A percentile compares a stretch with the other conserved stretches of the same genome.
Conservation (phyloP, 2,113 vertebrate species). For the Lates calcarifer region DNA sequence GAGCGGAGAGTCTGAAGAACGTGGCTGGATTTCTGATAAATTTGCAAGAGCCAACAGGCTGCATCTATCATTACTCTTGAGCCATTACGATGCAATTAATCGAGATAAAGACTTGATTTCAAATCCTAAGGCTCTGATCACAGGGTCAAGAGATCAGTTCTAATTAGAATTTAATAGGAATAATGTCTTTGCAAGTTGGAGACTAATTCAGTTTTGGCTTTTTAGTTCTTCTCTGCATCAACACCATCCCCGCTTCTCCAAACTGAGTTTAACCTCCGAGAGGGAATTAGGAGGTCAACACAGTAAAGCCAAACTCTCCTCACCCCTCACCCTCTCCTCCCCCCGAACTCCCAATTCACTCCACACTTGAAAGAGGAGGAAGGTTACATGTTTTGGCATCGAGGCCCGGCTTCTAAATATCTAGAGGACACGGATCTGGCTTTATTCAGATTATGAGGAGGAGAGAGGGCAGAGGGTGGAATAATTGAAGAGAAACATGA, state of each 20-base stretch:
- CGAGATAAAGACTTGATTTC: constrained; percentile 46
- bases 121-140: constrained; percentile 42
- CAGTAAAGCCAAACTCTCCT: not conserved
- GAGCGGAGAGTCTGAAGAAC: not conserved
- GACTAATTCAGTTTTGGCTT: not conserved
- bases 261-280: constrained; percentile 50
- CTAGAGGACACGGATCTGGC: constrained; percentile 73
- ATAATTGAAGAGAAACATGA: constrained; percentile 74
- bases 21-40: not conserved
- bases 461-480: constrained; percentile 68
- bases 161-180: constrained; percentile 70
- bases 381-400: constrained; percentile 72
- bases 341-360: constrained; percentile 46
- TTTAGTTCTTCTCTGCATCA: not conserved
- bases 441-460: constrained; percentile 65
- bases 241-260: not conserved
- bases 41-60: not conserved
- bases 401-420: constrained; percentile 71
- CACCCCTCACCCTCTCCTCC: too few species aligned
- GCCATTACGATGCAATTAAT: constrained; percentile 64
- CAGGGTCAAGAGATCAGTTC: constrained; percentile 57
- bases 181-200: constrained; percentile 36
- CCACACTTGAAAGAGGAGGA: constrained; percentile 56
- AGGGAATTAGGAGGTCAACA: constrained; percentile 53
- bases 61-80: constrained; percentile 56